Base-by-base conservation (phyloP, 2,797 vertebrate genomes). In the Myripristis jacobus region DNA sequence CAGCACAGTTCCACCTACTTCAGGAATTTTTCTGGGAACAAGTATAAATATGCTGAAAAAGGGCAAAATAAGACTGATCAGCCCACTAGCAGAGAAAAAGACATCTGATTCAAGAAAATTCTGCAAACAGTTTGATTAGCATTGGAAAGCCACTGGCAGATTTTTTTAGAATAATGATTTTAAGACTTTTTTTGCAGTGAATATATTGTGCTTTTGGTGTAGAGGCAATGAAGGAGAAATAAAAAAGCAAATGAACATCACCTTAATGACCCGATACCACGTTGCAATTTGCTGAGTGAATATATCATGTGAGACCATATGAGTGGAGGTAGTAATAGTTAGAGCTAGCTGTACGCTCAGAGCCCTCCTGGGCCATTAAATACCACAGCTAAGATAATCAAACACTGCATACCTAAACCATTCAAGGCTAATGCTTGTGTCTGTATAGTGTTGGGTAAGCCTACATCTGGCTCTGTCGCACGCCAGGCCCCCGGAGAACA, bases 381-480 rank as follows among this genome's bases (percentile, higher is more conserved):
- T 65, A 69, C 54, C 61, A 27, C 56, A 75, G 53, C 44, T 78
- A 63, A 75, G 75, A 79, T 60, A 87, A 84, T 27, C 55, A 75
- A 86, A 79, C 73, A 62, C 5, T 50, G 66, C 67, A 87, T 63
- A 82, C 66, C 54, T 46, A 38, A 73, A 78, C 51, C 47, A 50
- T 55, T 77, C 25, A 70, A 48, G 54, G 69, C 65, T 46, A 73
- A 81, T 12, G 53, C 63, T 78, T 22, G 62, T 57, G 61, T 80
- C 70, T 83, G 70, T 24, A 50, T 11, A 61, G 53, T 29, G 15
- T 50, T 80, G 66, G 56, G 27, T 70, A 66, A 80, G 66, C 65
- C 65, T 43, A 84, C 85, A 89, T 87, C 79, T 90, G 88, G 88
- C 53, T 53, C 47, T n/a, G 63, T 75, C 22, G 31, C 61, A 76